Conservation (phyloP, 2,113 vertebrate genomes). For the Proteles cristata region DNA sequence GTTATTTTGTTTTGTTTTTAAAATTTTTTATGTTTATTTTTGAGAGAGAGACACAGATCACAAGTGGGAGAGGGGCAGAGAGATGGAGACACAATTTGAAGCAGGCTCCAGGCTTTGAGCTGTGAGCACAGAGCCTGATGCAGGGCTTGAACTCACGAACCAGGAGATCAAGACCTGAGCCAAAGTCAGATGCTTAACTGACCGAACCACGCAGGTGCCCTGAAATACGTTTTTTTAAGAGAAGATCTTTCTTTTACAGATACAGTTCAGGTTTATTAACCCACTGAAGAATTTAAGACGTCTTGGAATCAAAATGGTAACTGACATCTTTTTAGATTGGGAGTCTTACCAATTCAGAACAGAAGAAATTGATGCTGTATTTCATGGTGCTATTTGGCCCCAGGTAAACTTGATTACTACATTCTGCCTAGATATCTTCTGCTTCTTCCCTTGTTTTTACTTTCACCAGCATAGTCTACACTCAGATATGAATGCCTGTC, state of each 20-base stretch:
- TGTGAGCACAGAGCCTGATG: no score
- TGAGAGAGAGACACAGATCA: no score
- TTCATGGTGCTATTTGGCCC: constrained; percentile 94
- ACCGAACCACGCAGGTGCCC: no score
- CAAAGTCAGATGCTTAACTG: no score
- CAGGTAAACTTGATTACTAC: constrained; percentile 87
- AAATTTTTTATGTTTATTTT: no score
- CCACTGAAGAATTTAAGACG: constrained; percentile 96
- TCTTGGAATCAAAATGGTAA: constrained; percentile 92
- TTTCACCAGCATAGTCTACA: background rate
- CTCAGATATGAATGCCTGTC: background rate
- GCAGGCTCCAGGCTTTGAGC: no score
- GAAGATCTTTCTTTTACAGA: constrained; percentile 82
- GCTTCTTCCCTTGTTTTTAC: background rate
- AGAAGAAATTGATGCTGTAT: constrained; percentile 94
- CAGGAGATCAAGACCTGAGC: no score
- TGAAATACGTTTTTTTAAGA: background rate
- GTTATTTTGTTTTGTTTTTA: no score
- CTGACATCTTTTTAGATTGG: constrained; percentile 93
- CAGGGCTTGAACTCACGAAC: no score
- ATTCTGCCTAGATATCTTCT: background rate
- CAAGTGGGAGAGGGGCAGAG: no score
- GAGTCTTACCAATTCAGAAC: constrained; percentile 91
- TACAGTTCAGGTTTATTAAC: constrained; percentile 91
- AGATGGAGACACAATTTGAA: no score